Base-by-base conservation (phyloP, 2,888 invertebrate genomes). In the Hypsopygia costalis region DNA sequence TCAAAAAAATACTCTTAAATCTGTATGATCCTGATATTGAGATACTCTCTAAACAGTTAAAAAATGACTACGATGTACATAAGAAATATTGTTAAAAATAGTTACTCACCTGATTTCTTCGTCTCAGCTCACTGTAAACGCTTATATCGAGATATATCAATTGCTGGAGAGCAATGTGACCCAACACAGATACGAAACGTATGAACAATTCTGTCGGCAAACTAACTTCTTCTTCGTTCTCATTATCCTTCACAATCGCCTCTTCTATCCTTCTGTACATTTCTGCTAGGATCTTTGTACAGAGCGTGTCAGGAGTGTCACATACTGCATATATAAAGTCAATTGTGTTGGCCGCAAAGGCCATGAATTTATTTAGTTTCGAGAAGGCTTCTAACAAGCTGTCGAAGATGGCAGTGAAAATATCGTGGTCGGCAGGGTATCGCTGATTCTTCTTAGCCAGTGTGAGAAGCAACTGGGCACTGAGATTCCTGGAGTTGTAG, bases 71-170 rank as follows among this genome's bases (percentile, higher is more conserved):
- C n/a, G n/a, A n/a, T n/a, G n/a, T n/a, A n/a, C n/a, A n/a, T n/a
- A 16, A 3, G 16, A 16, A 16, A 16, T 16, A 16, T 16, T 16
- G 4, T 16, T 16, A 16, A 16, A 2, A 22, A 7, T 49, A 6
- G 31, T 10, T 11, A 32, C 34, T 58, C 56, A 82, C 88, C 85
- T 81, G 80, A 60, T 83, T 87, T 46, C 77, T 82, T 76, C 76
- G 91, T 62, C 82, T 67, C 58, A 97, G 85, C 74, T 97, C 97
- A 46, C 94, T 94, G 57, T 97, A 95, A 3, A 97, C 92, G 51
- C 91, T 91, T 20, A 94, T 93, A 62, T 98, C 97, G 41, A 98
- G 89, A 69, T 94, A 94, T 36, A 95, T 92, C 69, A 97, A 91
- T 65, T 96, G 94, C 52, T 94, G 92, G 41, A 95, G 77, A 0